Evolutionary conservation across 2,797 vertebrate genomes (phyloP), one percentile per base, ranked within the genome.

Genomic region (Fundulus diaphanus): DNA sequence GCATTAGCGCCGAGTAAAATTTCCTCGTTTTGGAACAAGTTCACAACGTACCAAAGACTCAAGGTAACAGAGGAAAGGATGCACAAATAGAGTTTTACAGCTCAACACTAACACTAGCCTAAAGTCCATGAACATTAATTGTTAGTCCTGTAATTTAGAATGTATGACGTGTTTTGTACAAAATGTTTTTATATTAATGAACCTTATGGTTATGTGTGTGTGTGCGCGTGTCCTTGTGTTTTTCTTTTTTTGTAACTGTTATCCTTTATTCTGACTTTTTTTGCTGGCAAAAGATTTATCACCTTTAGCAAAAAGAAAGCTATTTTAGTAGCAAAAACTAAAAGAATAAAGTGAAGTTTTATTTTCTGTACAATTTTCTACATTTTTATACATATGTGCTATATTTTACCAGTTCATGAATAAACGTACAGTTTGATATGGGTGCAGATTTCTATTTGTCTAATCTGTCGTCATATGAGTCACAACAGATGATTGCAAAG

Each of bases 351-450:
- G 85, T 79, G 91, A 94, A 94, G 94, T 94, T 95, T 94, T 96
- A 95, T 95, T 95, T 96, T 96, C 90, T 93, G 93, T 95, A 96
- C 89, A 92, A 92, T 96, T 95, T 96, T 95, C 91, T 95, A 95
- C 93, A 93, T 95, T 95, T 96, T 96, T 95, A 94, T 96, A 96
- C 92, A 95, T 95, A 96, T 95, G 92, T 95, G 93, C 91, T 95
- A 95, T 96, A 96, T 95, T 95, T 95, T 94, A 94, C 94, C 92
- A 92, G 92, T 95, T 93, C 92, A 95, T 94, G 90, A 96, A 96
- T 96, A 96, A 96, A 96, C 83, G 76, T 92, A 91, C 90, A 90
- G 92, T 90, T 93, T 95, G 92, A 89, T 88, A 93, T 93, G 90
- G 85, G 92, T 89, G 80, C 82, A 84, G 82, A 88, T 59, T 35